Percentiles rank a stretch among this genome's conserved stretches.
Conservation (phyloP, 2,888 invertebrate species). For the Rhagonycha lutea region DNA sequence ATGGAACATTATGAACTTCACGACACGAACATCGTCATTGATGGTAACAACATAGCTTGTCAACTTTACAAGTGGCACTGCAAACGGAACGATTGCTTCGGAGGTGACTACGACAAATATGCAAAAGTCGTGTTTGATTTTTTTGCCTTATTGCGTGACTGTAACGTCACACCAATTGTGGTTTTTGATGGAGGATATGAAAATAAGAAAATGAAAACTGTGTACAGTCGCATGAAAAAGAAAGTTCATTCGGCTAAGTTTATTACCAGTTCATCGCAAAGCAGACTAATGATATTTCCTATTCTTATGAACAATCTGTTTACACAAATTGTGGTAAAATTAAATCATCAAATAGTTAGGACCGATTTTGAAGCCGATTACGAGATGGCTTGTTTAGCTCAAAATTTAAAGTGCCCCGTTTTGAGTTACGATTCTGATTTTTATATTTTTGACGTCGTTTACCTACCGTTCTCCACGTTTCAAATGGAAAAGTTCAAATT, state of each 20-base stretch:
- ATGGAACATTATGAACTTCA: conserved; percentile 68
- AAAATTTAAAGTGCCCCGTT: conserved; percentile 79
- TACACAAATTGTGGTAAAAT: conserved; percentile 67
- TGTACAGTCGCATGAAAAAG: conserved; percentile 61
- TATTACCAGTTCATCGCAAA: conserved; percentile 62
- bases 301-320: conserved; percentile 76
- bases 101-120: conserved; percentile 84
- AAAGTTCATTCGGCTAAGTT: conserved; percentile 64
- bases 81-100: conserved; percentile 72
- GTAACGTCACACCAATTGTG: conserved; percentile 73
- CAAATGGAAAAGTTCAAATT: conserved; percentile 54
- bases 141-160: conserved; percentile 70
- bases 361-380: conserved; percentile 90
- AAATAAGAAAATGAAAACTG: conserved; percentile 70
- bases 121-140: conserved; percentile 68
- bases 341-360: conserved; percentile 69
- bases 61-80: conserved; percentile 69
- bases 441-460: conserved; percentile 82
- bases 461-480: conserved; percentile 77
- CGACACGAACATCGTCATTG: conserved; percentile 73
- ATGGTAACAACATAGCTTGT: conserved; percentile 77
- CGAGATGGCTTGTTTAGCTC: conserved; percentile 82
- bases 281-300: conserved; percentile 69
- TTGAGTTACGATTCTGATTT: conserved; percentile 95
- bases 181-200: conserved; percentile 83